Conservation (phyloP, 2,113 vertebrate genomes). For the Dromas ardeola region DNA sequence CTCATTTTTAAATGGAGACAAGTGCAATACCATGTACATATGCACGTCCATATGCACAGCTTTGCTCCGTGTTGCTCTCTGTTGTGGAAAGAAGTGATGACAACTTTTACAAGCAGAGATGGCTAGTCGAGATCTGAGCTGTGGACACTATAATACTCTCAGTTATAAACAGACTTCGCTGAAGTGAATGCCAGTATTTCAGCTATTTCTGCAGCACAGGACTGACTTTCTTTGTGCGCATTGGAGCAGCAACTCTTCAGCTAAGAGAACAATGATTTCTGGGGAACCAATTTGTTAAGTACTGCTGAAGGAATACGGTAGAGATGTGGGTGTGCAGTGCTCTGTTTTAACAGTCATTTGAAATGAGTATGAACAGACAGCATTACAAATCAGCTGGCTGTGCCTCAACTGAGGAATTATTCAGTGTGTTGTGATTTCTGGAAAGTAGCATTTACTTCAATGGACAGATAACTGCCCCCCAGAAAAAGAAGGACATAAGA, state of each 20-base stretch:
- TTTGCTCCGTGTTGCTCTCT: background rate
- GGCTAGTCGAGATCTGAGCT: conserved; percentile 28
- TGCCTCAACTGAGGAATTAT: conserved; percentile 46
- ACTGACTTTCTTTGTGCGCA: background rate
- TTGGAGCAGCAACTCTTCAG: conserved; percentile 1
- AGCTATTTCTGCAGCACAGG: background rate
- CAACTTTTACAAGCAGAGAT: conserved; percentile 58
- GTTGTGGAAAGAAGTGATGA: background rate
- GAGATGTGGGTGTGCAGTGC: conserved; percentile 50
- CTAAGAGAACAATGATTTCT: conserved; percentile 23
- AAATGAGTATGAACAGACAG: conserved; percentile 62
- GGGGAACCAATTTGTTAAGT: conserved; percentile 28
- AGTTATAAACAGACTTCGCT: background rate
- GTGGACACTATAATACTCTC: background rate
- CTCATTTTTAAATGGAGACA: conserved; percentile 40
- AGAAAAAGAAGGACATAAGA: background rate
- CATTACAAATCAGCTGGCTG: conserved; percentile 45
- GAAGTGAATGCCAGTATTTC: background rate
- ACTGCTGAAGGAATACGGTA: conserved; percentile 25
- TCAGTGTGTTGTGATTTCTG: conserved; percentile 22
- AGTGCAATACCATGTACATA: background rate
- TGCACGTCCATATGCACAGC: background rate
- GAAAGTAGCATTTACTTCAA: conserved; percentile 51
- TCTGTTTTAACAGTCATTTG: conserved; percentile 67
- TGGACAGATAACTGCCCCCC: background rate